Percentiles rank a stretch among this genome's conserved stretches.
phyloP scores from a whole-genome alignment of 2,113 vertebrate genomes.

The Dromaius novaehollandiae region DNA sequence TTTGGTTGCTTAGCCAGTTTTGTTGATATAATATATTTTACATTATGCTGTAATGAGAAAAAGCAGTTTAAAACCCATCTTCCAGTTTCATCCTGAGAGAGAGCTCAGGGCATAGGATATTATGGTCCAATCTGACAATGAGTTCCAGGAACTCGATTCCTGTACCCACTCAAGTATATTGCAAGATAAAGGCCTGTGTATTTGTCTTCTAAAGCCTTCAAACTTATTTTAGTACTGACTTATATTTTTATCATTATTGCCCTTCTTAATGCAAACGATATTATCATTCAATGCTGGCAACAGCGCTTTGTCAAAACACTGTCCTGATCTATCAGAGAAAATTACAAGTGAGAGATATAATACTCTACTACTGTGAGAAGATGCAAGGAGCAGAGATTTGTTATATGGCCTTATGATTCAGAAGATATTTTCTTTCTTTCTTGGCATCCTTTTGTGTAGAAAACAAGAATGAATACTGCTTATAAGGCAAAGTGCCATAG shows the following conservation, averaged over 20 bases:
- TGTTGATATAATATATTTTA: background rate
- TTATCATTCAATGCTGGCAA: background rate
- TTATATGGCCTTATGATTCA: background rate
- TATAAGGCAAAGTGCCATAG: background rate
- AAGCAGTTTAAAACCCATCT: background rate
- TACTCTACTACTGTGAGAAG: background rate
- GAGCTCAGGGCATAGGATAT: background rate
- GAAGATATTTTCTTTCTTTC: slow-evolving; percentile 35
- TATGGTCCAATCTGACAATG: background rate
- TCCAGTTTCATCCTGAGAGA: background rate
- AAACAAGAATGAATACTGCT: background rate
- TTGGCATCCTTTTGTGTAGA: background rate
- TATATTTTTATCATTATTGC: background rate
- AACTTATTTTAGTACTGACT: background rate
- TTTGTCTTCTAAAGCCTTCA: background rate
- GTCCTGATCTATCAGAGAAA: background rate
- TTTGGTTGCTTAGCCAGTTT: background rate
- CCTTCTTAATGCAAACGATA: background rate
- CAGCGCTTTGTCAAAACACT: background rate
- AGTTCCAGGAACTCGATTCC: background rate
- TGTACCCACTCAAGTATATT: background rate
- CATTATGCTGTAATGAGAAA: background rate
- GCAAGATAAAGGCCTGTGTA: background rate
- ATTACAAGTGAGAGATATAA: background rate
- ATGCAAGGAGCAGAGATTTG: background rate